Evolutionary conservation across 1,140 invertebrate genomes (phyloP), one percentile per base, ranked within the genome.

Genomic region (Tribolium madens): DNA sequence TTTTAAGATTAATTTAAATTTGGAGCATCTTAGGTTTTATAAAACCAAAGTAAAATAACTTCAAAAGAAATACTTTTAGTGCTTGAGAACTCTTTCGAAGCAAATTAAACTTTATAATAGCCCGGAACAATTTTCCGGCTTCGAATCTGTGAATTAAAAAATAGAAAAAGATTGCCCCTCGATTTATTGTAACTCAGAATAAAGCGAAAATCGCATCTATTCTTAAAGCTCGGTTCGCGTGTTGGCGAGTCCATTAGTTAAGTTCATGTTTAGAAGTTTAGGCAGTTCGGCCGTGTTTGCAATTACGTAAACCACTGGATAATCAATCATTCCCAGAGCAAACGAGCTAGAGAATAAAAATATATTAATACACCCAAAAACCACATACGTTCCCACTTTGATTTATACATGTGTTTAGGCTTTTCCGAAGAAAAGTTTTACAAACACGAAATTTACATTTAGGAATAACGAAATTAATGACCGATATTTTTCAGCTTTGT

Each of bases 241-340:
- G 76, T 36, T 75, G 17, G 33, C 18, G 46, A 42, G 72, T 78
- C 76, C 68, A 78, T 78, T 78, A 78, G 76, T 78, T 75, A 71
- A 73, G 76, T 78, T 52, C 76, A 75, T 71, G 76, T 71, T 78
- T 75, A 75, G 76, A 78, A 75, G 73, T 78, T 78, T 52, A 73
- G 72, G 57, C 60, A 70, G 72, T 53, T 57, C 42, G 33, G 64
- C 72, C 53, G 57, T 74, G 76, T 75, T 78, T 73, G 76, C 76
- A 75, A 78, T 78, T 78, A 75, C 72, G 70, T 75, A 75, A 75
- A 75, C 72, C 76, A 48, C 26, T 21, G 53, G 72, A 75, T 78
- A 75, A 78, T 78, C 76, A 78, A 78, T 78, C 76, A 78, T 78
- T 75, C 76, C 72, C 52, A 46, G 71, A 74, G 52, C 57, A 64